Evolutionary conservation across 2,113 vertebrate species (phyloP).

Genomic region (Ceyx cyanopectus): DNA sequence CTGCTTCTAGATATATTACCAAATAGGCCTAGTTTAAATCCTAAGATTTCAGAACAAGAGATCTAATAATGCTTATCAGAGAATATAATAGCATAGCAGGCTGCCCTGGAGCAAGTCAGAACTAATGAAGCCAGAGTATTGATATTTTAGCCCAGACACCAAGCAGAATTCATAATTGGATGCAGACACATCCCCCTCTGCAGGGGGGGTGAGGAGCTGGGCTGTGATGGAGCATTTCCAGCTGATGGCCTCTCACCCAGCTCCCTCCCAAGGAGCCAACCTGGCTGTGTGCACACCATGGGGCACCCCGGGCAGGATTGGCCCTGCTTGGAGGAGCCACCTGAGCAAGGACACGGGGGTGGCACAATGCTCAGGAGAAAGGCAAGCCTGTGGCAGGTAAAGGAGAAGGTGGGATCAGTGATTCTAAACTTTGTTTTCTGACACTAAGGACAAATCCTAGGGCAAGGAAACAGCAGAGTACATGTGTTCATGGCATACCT

Average conservation of each 20-base stretch:
- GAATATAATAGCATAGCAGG: not conserved
- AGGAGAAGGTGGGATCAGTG: not conserved
- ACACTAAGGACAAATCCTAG: not conserved
- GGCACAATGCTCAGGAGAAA: not conserved
- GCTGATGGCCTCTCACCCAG: not conserved
- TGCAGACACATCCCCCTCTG: not conserved
- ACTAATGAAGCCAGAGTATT: not conserved
- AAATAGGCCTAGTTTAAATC: not conserved
- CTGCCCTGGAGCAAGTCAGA: not conserved
- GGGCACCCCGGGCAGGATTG: not conserved
- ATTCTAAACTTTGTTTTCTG: not conserved
- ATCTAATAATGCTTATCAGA: not conserved
- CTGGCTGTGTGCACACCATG: not conserved
- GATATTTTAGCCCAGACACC: not conserved
- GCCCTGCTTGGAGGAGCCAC: fast-evolving
- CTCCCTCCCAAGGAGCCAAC: not conserved
- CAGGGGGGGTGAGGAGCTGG: not conserved
- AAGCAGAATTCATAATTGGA: not conserved
- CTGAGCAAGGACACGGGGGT: not conserved
- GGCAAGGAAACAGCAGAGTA: not conserved
- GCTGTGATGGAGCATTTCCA: not conserved
- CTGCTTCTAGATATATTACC: not conserved
- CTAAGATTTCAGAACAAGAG: not conserved
- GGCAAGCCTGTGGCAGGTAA: not conserved
- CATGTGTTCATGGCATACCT: not conserved